Conservation (phyloP, 2,797 vertebrate genomes). For the Vespertilio murinus region DNA sequence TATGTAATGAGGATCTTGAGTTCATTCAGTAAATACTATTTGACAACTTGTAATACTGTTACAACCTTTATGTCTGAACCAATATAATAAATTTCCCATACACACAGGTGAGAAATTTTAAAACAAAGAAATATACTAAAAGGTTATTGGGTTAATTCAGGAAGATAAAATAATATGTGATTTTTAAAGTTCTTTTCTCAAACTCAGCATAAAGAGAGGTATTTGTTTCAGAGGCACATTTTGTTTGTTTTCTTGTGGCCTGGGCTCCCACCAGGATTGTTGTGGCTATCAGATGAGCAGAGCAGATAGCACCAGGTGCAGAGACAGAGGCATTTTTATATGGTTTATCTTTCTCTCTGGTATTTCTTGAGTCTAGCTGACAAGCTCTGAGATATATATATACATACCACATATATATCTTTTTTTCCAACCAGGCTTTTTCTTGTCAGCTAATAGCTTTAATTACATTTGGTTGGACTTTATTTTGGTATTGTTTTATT, state of each 20-base stretch:
- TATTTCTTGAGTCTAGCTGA: not conserved
- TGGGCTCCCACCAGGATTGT: accelerated
- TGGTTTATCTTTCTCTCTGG: not conserved
- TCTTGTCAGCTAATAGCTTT: not conserved
- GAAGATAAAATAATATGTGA: not conserved
- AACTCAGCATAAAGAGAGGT: not conserved
- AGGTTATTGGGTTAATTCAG: not conserved
- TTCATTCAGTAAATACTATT: not conserved
- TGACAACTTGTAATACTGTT: not conserved
- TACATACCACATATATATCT: too few relatives aligned
- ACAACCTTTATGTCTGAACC: not conserved
- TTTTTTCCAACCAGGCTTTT: not conserved
- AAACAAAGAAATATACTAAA: not conserved
- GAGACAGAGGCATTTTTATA: not conserved
- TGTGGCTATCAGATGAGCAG: not conserved
- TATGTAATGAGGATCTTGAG: not conserved
- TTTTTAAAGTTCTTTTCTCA: not conserved
- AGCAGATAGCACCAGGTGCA: not conserved
- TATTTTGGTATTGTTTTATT: not conserved
- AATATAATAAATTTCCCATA: not conserved
- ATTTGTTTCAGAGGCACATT: not conserved
- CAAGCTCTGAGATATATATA: not conserved
- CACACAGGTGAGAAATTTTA: not conserved
- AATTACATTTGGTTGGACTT: not conserved
- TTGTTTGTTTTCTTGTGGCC: not conserved